Base-by-base conservation (phyloP, 2,797 vertebrate genomes). In the Rhynchonycteris naso region DNA sequence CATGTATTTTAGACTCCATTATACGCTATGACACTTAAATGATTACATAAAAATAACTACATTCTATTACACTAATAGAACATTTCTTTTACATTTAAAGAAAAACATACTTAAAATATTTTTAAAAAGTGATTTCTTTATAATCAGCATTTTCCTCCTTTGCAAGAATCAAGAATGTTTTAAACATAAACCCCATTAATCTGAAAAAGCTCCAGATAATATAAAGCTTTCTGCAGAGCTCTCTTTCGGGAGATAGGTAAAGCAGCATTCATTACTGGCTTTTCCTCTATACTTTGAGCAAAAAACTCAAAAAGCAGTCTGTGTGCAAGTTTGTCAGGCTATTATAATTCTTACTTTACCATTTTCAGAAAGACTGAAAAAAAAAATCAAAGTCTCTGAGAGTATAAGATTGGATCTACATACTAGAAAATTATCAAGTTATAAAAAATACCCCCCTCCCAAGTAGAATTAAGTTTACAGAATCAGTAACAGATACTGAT, bases 101-200 rank as follows among this genome's bases (percentile, higher is more conserved):
- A 54, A 93, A 87, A 43, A 80, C 8, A 38, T 11, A 85, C 0
- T 83, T 1, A 28, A 74, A 7, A 75, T 75, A 75, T n/a, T 43
- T 43, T 43, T 47, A 52, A 69, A 95, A 90, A 63, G 66, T 43
- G 6, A 58, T 94, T 93, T 59, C 47, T 24, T 84, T 84, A 47
- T 79, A 56, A 65, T 52, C 30, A 82, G 12, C 56, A 89, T 76
- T 78, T 86, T 76, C 72, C 38, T 86, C 69, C 38, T 69, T 50
- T 78, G 72, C 18, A 85, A 78, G 33, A 66, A 88, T 68, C 52
- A 78, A 79, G 50, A 93, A 72, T 69, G 50, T 47, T 92, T n/a
- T 81, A 87, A 91, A 88, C 6, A 87, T 28, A 92, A 86, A 86
- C 11, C 81, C 58, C 26, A 91, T 89, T 93, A 61, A 94, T 86